Conservation (phyloP, 2,888 invertebrate genomes). For the Agriopis aurantiaria region DNA sequence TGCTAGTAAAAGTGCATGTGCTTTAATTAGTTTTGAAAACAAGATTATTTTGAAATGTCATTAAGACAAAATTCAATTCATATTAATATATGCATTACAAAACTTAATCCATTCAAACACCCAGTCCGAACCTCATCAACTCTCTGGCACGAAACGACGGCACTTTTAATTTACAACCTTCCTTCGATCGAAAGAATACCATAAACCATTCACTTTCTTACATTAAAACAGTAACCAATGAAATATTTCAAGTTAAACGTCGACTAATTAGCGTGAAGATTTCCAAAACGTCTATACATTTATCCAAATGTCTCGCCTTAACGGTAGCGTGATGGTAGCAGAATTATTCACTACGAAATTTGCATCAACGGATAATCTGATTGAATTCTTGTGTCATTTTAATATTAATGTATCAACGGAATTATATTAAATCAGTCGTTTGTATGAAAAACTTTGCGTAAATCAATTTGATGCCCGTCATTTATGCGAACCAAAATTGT, state of each 20-base stretch:
- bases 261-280: constrained; percentile 39
- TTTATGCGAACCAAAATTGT: constrained; percentile 33
- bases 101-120: constrained; percentile 12
- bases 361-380: constrained; percentile 42
- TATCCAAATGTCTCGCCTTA: constrained; percentile 34
- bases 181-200: constrained; percentile 20
- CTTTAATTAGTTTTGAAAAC: no score
- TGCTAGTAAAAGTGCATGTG: no score
- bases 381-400: constrained; percentile 46
- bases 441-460: constrained; percentile 44
- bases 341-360: constrained; percentile 41
- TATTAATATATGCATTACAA: constrained; percentile 20
- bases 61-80: not conserved
- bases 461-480: constrained; percentile 41
- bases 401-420: constrained; percentile 45
- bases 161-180: constrained; percentile 23
- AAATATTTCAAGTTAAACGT: constrained; percentile 33
- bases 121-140: constrained; percentile 10
- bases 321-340: constrained; percentile 50
- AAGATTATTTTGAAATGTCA: no score
- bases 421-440: constrained; percentile 48
- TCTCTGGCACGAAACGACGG: constrained; percentile 12
- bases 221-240: constrained; percentile 35
- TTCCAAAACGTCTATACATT: constrained; percentile 38
- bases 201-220: constrained; percentile 30